Evolutionary conservation across 2,888 invertebrate genomes (phyloP), one percentile per base, ranked within the genome.

Genomic region (Uropetala carovei): DNA sequence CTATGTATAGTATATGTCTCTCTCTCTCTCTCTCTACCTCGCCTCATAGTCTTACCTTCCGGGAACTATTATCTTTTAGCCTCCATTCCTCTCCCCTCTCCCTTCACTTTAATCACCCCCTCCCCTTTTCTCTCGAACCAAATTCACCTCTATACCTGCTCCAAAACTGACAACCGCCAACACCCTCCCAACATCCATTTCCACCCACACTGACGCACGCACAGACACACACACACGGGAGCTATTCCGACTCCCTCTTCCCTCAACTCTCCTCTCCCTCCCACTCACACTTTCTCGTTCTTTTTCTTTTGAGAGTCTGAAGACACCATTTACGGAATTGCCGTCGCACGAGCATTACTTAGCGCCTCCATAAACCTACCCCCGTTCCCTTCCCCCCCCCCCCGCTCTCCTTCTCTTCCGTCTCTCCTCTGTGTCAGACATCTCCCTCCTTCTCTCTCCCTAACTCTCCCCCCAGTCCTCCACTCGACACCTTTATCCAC

Each of bases 271-370:
- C 16, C 64, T 64, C n/a, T 64, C n/a, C 64, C n/a, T 64, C n/a
- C 64, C 16, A 18, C 64, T 8, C 16, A 64, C 64, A 16, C 64
- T n/a, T 64, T n/a, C 64, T 8, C 64, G 64, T 64, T 64, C 16
- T 18, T 64, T 64, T 64, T 64, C 16, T n/a, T n/a, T 64, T 16
- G 43, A 5, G 43, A 64, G 64, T 64, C 64, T 64, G 64, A 64
- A 64, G 64, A 64, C 64, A 16, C 64, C 64, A 64, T 64, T n/a
- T 64, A 64, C 64, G 64, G 16, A 64, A 64, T 64, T 64, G 64
- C 64, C 64, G 64, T 14, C 64, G 16, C 64, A 16, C 11, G 64
- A n/a, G n/a, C 64, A 64, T 64, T 64, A 64, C 64, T 64, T 64
- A 64, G 64, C 64, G 64, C 64, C 64, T 64, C 64, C 43, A 43